Evolutionary conservation across 2,888 invertebrate species (phyloP), one percentile per base, ranked within the genome.

Genomic region (Lasius platythorax): DNA sequence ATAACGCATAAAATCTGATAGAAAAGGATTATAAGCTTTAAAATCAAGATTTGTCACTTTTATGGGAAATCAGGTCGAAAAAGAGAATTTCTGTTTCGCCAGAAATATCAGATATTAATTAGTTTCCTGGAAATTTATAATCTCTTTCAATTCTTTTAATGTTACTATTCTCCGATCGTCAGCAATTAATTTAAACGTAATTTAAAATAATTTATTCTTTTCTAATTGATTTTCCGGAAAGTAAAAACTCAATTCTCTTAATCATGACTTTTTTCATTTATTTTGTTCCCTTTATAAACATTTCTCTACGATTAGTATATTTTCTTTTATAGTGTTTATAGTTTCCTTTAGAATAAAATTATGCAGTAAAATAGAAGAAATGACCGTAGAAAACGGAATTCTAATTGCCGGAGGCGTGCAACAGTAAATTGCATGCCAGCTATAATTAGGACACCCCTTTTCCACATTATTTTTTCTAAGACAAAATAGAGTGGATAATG

Each of bases 1-100:
- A 46, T 76, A 63, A 67, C 9, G 12, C 53, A 28, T 28, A 53
- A 67, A 66, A 76, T 76, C 67, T 28, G 37, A 28, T 40, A 28
- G 53, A 68, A 56, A 66, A 4, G 12, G 40, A n/a, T 78, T 67
- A 50, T 37, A 74, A 61, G n/a, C n/a, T 5, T 1, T 18, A 23
- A 46, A 18, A n/a, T 33, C 9, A 12, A 50, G 9, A 64, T 75
- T 50, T 46, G 15, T 46, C 4, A 12, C 33, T 23, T 33, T 76
- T 8, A 12, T 23, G 23, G 23, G 18, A 23, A 76, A 18, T 8
- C 50, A 12, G 5, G 11, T 3, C 18, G 28, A 61, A 63, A 43
- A 8, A 40, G 12, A 61, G 2, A 43, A 23, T 12, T 64, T 75
- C 15, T 18, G 6, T 30, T 30, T 30, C 30, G n/a, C 5, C 11